phyloP scores from a whole-genome alignment of 2,113 vertebrate genomes.

The Glaucidium brasilianum region DNA sequence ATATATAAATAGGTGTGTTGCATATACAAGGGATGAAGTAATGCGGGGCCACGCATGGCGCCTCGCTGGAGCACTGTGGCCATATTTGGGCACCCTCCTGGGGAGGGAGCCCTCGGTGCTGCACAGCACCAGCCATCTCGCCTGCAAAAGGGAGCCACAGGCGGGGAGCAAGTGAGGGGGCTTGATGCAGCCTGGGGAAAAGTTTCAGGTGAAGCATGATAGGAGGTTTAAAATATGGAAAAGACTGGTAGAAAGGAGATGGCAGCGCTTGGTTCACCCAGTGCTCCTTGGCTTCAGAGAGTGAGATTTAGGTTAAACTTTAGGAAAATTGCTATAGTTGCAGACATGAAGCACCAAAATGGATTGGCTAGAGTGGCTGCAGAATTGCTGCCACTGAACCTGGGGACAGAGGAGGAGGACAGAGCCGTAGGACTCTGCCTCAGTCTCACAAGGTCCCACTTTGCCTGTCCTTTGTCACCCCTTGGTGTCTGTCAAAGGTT shows the following conservation, averaged over 20 bases:
- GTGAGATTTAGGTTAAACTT: neutral
- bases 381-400: neutral
- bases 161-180: rapidly evolving
- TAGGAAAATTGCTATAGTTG: neutral
- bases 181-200: neutral
- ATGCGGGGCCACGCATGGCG: neutral
- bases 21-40: constrained; percentile 26
- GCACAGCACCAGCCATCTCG: rapidly evolving
- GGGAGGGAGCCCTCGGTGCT: neutral
- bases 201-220: neutral
- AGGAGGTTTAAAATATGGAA: neutral
- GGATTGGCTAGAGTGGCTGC: neutral
- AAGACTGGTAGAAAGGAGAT: neutral
- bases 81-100: constrained; percentile 45
- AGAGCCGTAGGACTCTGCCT: neutral
- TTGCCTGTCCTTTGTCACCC: neutral
- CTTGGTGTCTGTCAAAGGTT: neutral
- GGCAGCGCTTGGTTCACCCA: rapidly evolving
- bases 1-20: constrained; percentile 43
- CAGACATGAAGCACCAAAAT: rapidly evolving
- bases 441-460: neutral
- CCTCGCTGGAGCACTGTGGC: neutral
- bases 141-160: neutral
- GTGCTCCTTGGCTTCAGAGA: neutral
- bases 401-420: neutral